Evolutionary conservation across 2,797 vertebrate genomes (phyloP).

Genomic region (Varecia variegata): DNA sequence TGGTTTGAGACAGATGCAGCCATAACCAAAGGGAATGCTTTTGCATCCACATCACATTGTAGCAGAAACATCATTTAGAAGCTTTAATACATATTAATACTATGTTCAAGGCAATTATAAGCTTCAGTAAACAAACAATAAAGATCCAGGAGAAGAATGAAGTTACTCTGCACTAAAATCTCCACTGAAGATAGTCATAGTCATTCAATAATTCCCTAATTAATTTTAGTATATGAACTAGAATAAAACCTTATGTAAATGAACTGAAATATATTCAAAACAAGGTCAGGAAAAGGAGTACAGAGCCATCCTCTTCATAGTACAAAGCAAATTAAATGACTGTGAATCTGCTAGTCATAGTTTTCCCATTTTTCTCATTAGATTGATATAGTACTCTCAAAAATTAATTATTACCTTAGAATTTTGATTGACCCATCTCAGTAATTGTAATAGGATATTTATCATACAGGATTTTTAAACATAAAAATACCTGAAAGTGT

Average conservation of each 20-base stretch:
- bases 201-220: not conserved
- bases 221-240: not conserved
- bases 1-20: conserved; percentile 46
- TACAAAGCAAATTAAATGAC: not conserved
- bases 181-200: conserved; percentile 1
- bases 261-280: not conserved
- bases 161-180: not conserved
- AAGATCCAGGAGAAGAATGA: conserved; percentile 44
- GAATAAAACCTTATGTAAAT: conserved; percentile 24
- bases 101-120: conserved; percentile 53
- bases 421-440: conserved; percentile 26
- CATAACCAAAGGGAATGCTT: conserved; percentile 41
- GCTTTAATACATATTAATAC: conserved; percentile 60
- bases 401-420: not conserved
- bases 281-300: not conserved
- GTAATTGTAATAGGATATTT: not conserved
- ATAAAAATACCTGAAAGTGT: not conserved
- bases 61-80: conserved; percentile 51
- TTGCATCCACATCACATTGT: conserved; percentile 21
- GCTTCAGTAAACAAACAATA: conserved; percentile 50
- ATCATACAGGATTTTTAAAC: not conserved
- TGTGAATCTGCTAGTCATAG: not conserved
- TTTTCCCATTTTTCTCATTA: not conserved
- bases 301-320: not conserved
- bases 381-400: not conserved